phyloP scores from a whole-genome alignment of 2,797 vertebrate genomes.

The Acanthis flammea region DNA sequence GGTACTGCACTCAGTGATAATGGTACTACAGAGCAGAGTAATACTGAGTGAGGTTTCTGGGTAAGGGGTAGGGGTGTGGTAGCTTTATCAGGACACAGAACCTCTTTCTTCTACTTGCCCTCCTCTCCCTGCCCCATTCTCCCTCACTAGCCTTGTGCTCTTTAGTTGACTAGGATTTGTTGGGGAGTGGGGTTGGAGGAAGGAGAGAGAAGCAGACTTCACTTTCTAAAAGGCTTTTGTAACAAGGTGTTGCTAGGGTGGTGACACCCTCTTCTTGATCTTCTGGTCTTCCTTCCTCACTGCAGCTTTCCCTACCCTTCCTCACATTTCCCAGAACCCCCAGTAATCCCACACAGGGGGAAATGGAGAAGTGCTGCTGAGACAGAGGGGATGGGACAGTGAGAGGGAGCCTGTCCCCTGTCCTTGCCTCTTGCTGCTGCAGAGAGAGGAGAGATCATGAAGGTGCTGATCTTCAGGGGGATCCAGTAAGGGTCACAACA shows the following conservation, averaged over 20 bases:
- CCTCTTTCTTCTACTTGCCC: not conserved
- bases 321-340: not conserved
- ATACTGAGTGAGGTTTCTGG: not conserved
- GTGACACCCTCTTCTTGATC: not conserved
- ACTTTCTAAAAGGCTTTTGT: not conserved
- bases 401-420: not conserved
- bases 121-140: not conserved
- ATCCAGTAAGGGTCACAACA: not conserved
- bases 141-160: not conserved
- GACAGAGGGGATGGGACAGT: not conserved
- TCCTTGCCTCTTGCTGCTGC: not conserved
- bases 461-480: not conserved
- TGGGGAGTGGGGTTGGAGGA: not conserved
- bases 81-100: not conserved
- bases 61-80: not conserved
- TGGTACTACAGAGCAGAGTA: rapidly evolving
- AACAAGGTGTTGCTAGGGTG: not conserved
- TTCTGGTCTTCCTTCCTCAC: not conserved
- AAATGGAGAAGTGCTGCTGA: not conserved
- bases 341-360: not conserved
- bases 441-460: not conserved
- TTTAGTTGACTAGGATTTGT: not conserved
- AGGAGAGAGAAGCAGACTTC: not conserved
- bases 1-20: not conserved
- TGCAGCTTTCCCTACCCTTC: not conserved